phyloP scores from a whole-genome alignment of 2,888 invertebrate species.

The Chymomyza procnemis region DNA sequence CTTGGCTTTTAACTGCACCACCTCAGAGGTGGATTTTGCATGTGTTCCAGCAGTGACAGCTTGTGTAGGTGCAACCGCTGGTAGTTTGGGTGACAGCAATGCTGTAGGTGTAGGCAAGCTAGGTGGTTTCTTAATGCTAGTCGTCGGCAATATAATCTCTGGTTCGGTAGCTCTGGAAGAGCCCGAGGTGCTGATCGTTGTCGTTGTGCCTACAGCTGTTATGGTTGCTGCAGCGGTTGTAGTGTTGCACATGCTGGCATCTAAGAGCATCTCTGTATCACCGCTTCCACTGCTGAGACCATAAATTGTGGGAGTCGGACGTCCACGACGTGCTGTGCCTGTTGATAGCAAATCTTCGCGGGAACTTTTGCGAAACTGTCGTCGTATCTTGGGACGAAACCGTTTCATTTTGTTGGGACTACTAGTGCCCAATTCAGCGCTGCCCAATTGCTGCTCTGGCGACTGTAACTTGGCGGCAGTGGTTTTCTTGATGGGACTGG shows the following conservation, averaged over 20 bases:
- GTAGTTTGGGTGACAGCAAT: conserved; percentile 43
- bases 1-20: conserved; percentile 84
- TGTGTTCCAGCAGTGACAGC: conserved; percentile 22
- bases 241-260: conserved; percentile 55
- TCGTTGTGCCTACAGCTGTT: conserved; percentile 12
- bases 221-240: conserved; percentile 5
- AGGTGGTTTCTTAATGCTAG: conserved; percentile 44
- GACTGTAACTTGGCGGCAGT: conserved; percentile 49
- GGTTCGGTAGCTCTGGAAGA: conserved; percentile 25
- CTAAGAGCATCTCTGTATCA: conserved; percentile 67
- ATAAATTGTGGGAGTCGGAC: conserved; percentile 47
- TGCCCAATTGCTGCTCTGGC: conserved; percentile 63
- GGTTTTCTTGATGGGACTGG: conserved; percentile 78
- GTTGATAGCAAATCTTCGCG: conserved; percentile 70
- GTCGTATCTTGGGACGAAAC: conserved; percentile 78
- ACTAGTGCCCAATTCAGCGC: conserved; percentile 49
- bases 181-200: conserved; percentile 20
- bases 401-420: conserved; percentile 78
- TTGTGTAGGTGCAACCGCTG: background rate
- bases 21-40: conserved; percentile 65
- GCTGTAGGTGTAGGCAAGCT: conserved; percentile 60
- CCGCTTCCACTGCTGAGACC: conserved; percentile 58
- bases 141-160: conserved; percentile 25
- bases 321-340: conserved; percentile 57
- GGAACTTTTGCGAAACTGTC: conserved; percentile 75